A percentile compares a stretch with the other conserved stretches of the same genome.
Conservation (phyloP, 2,797 vertebrate species). For the Syngnathus rostellatus region DNA sequence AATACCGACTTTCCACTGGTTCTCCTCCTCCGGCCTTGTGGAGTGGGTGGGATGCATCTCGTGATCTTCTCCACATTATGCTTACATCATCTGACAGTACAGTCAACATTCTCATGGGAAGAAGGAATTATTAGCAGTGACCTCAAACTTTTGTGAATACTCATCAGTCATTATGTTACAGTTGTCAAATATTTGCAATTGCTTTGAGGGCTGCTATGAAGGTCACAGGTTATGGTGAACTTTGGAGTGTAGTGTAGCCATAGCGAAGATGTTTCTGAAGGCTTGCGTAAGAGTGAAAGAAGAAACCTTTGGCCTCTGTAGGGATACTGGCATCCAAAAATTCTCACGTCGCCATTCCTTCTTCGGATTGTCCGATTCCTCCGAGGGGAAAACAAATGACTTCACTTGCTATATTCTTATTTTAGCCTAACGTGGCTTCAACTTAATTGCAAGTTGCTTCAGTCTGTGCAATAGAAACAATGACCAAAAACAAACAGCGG, state of each 20-base stretch:
- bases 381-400: constrained; percentile 2
- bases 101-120: not conserved
- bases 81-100: constrained; percentile 23
- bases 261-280: constrained; percentile 29
- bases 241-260: not conserved
- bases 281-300: constrained; percentile 53
- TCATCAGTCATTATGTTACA: not conserved
- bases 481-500: constrained; percentile 1
- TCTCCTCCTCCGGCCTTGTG: constrained; percentile 48
- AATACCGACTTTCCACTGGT: constrained; percentile 46
- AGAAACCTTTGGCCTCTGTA: constrained; percentile 50
- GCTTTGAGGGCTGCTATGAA: not conserved
- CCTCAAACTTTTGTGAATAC: not conserved
- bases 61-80: constrained; percentile 37
- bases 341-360: constrained; percentile 26
- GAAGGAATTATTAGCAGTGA: not conserved
- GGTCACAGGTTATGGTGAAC: not conserved
- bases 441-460: not conserved
- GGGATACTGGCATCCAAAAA: constrained; percentile 30
- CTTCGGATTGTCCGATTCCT: constrained; percentile 19
- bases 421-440: constrained; percentile 3
- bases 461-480: not conserved
- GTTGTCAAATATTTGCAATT: not conserved
- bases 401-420: constrained; percentile 3
- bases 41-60: constrained; percentile 52